These are phyloP conservation scores for Pegoplata infirma DNA, from an alignment of 2,888 invertebrate species.

Conservation along the genomic window DNA sequence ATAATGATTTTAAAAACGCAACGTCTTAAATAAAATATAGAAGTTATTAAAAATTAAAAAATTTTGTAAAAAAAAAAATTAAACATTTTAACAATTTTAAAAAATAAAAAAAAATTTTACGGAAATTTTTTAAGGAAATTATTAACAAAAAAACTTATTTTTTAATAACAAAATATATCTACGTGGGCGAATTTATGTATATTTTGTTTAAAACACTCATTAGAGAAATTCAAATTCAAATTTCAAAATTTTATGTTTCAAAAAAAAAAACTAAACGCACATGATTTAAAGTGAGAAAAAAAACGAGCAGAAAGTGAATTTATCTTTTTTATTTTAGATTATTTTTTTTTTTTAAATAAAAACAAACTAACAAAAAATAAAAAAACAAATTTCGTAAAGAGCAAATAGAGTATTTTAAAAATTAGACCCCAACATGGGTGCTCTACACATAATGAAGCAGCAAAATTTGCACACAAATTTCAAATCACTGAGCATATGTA, in stretches of 20 bases:
- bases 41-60: too few species aligned
- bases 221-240: neutral
- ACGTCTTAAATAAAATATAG: too few species aligned
- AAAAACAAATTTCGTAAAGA: slow-evolving; percentile 27
- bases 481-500: slow-evolving; percentile 42
- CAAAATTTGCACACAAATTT: slow-evolving; percentile 36
- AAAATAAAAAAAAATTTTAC: neutral
- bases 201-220: neutral
- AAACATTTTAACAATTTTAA: too few species aligned
- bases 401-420: slow-evolving; percentile 44
- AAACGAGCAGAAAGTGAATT: slow-evolving; percentile 44
- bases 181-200: neutral
- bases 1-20: too few species aligned
- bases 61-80: too few species aligned
- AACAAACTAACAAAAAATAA: slow-evolving; percentile 16
- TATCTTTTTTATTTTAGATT: slow-evolving; percentile 30
- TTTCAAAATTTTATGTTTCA: slow-evolving; percentile 21
- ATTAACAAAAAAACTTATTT: neutral
- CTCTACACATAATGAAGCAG: slow-evolving; percentile 43
- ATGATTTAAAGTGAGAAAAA: slow-evolving; percentile 41
- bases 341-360: slow-evolving; percentile 24
- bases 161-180: neutral
- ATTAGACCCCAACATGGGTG: slow-evolving; percentile 56
- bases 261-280: slow-evolving; percentile 50
- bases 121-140: neutral